Evolutionary conservation across 2,113 vertebrate species (phyloP), one percentile per base, ranked within the genome.

Genomic region (Saccopteryx leptura): DNA sequence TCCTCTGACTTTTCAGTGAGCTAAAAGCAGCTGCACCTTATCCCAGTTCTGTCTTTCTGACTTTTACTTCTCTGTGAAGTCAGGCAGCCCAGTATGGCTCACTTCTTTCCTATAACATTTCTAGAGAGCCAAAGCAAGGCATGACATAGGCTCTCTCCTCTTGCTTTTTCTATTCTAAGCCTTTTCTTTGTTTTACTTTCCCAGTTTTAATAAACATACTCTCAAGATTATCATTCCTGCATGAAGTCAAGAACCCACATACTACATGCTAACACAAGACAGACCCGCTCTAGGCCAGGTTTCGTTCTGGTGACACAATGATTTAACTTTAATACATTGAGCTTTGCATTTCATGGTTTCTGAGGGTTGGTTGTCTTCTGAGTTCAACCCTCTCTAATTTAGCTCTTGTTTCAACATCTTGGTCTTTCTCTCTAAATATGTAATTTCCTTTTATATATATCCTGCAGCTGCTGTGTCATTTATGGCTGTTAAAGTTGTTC

Each of bases 371-470:
- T 19, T 82, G 80, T 17, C 26, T 19, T 75, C 60, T 76, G 10
- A 82, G 31, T 75, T 28, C 24, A 85, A 5, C 28, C 28, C 50
- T 93, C 48, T 89, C 39, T 89, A 78, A 92, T 93, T 95, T 93
- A 85, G 54, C 28, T 93, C 91, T 68, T 84, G 3, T 95, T 94
- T 82, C 63, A 63, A 81, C 17, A 74, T 86, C 60, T 95, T 86
- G 82, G 46, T 68, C 61, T 86, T 96, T 84, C 52, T 63, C 52
- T 96, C 56, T 81, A 94, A 96, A 69, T 90, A 69, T 75, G 17
- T 61, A 96, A 69, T 96, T 93, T 91, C 14, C 76, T 15, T 86
- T 75, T 93, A 76, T 85, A 65, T 90, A 88, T 90, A 94, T 88
- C 71, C 12, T 90, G 75, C 61, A 89, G 83, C 85, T 96, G 82